These are phyloP conservation scores for Euleptes europaea DNA, from an alignment of 2,113 vertebrate species.

Conservation along the genomic window DNA sequence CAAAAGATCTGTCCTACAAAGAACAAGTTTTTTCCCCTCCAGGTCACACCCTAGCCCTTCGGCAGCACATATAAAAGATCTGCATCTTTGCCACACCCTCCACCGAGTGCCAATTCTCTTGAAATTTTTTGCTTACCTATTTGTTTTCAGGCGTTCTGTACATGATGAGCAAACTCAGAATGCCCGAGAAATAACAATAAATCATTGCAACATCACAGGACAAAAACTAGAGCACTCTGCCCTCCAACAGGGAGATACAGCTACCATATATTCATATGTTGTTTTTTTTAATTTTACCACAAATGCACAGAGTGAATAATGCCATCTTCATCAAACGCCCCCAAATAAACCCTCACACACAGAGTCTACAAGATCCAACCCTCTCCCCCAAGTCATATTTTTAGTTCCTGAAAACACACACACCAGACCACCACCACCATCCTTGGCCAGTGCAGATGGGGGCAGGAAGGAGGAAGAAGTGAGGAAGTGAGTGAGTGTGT, in stretches of 20 bases:
- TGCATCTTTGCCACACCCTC: conserved; percentile 64
- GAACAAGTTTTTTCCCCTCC: conserved; percentile 66
- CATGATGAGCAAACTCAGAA: conserved; percentile 38
- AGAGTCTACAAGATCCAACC: not conserved
- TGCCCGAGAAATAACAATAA: conserved; percentile 20
- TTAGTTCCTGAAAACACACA: too few species aligned
- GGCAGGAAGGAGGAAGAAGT: too few species aligned
- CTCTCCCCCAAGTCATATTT: not conserved
- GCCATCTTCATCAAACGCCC: not conserved
- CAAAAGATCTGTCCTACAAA: conserved; percentile 64
- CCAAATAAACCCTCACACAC: not conserved
- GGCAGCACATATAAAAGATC: conserved; percentile 67
- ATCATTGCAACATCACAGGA: conserved; percentile 34
- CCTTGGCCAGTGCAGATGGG: too few species aligned
- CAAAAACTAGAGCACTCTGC: conserved; percentile 13
- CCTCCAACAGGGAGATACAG: not conserved
- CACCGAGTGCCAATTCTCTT: conserved; percentile 58
- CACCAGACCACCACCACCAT: too few species aligned
- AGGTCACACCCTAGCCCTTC: conserved; percentile 74
- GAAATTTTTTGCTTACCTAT: conserved; percentile 27
- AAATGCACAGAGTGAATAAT: not conserved
- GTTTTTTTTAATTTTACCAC: not conserved
- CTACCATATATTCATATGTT: not conserved
- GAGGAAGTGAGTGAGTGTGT: too few species aligned
- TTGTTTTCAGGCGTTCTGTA: conserved; percentile 44